These are phyloP conservation scores for Enteromius paludinosus DNA, from an alignment of 2,797 vertebrate genomes.

Conservation along the genomic window DNA sequence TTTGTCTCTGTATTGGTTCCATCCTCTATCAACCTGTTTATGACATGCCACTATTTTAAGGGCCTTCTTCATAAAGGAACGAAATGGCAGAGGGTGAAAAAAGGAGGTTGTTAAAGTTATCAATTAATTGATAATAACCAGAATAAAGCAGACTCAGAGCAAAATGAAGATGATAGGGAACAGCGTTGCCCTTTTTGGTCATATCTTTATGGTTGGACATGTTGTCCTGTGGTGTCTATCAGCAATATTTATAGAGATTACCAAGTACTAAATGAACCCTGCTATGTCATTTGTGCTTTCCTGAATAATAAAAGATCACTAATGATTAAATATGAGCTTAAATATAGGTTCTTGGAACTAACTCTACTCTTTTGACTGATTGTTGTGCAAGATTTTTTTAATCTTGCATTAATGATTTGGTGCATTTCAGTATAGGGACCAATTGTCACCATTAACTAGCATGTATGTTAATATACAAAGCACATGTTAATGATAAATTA, in stretches of 20 bases:
- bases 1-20: background rate
- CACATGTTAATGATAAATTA: background rate
- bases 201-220: constrained; percentile 35
- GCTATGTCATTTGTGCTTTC: constrained; percentile 12
- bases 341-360: background rate
- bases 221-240: constrained; percentile 28
- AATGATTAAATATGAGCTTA: constrained; percentile 23
- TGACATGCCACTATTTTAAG: background rate
- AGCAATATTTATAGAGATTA: constrained; percentile 27
- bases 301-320: constrained; percentile 29
- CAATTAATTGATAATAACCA: background rate
- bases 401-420: background rate
- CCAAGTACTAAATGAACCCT: background rate
- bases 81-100: background rate
- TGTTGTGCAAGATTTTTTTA: background rate
- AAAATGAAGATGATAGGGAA: background rate
- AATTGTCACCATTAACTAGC: background rate
- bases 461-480: background rate
- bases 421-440: background rate
- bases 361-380: background rate
- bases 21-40: constrained; percentile 11
- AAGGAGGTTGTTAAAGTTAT: background rate
- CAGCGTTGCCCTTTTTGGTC: constrained; percentile 11
- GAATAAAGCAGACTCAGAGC: background rate
- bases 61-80: background rate